Base-by-base conservation (phyloP, 2,888 invertebrate species). In the Drosophila trichaetosa region DNA sequence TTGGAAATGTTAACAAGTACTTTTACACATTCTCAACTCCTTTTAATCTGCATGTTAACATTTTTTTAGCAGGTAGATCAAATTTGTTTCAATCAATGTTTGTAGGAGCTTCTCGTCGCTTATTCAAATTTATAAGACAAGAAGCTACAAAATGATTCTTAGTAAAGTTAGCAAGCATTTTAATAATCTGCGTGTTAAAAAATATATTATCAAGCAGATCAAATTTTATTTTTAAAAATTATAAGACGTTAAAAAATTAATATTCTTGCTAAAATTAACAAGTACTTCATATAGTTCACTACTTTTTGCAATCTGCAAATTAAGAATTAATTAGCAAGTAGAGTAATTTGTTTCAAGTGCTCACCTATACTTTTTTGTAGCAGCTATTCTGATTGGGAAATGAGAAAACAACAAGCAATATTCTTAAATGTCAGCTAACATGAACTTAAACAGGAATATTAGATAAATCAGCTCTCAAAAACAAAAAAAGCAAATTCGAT, bases 341-440 rank as follows among this genome's bases (percentile, higher is more conserved):
- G 5, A 24, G 7, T 2, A 48, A 24, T 24, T 18, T 27, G 4
- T 36, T 36, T 10, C 2, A 27, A 0, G 0, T 16, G 7, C 4
- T n/a, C 27, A 11, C 16, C 27, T 33, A 8, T 13, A 0, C 16
- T n/a, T 56, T 54, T 33, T 27, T 18, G 10, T 49, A 1, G 8
- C 18, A 27, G 18, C 49, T 27, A 18, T 18, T 16, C 24, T 36
- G 27, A 56, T 38, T 27, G 36, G 27, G 18, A 4, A 27, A 38
- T 7, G 10, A n/a, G 4, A 29, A 5, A 27, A n/a, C 51, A 29
- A 56, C 40, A 57, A 57, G 40, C 57, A 57, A 57, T 40, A 57
- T 57, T 57, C 21, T 57, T 16, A 21, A 40, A 13, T 24, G 18
- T 24, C 21, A 18, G 18, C 16, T 16, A 16, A 24, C 7, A 11